Conservation (phyloP, 1,140 invertebrate species). For the Lanistes nyassanus region DNA sequence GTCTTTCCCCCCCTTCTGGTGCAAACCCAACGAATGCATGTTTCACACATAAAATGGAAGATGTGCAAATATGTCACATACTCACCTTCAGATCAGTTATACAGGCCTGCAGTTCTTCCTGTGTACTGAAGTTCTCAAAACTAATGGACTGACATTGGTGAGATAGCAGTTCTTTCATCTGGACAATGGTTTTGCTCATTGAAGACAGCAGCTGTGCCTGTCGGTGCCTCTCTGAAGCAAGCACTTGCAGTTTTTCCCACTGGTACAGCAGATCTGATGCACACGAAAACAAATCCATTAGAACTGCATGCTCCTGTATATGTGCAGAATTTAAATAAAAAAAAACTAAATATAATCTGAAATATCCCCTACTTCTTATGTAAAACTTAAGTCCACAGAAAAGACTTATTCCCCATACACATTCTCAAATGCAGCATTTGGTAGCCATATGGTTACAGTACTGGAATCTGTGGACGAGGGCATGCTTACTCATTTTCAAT, state of each 20-base stretch:
- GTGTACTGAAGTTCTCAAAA: conserved; percentile 42
- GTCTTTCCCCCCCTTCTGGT: too few species aligned
- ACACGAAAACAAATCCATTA: neutral
- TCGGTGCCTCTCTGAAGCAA: conserved; percentile 70
- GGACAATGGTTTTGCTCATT: conserved; percentile 69
- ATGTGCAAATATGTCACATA: conserved; percentile 12
- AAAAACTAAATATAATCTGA: too few species aligned
- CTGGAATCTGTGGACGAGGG: too few species aligned
- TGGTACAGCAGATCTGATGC: conserved; percentile 71
- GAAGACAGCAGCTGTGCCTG: conserved; percentile 57
- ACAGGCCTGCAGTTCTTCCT: conserved; percentile 67
- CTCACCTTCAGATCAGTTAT: conserved; percentile 71
- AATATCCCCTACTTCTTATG: too few species aligned
- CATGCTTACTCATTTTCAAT: too few species aligned
- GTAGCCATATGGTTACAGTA: too few species aligned
- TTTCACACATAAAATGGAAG: conserved; percentile 23
- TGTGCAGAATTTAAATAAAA: too few species aligned
- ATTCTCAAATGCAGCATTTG: too few species aligned
- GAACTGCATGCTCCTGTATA: neutral
- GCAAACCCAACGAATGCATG: neutral
- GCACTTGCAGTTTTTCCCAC: conserved; percentile 71
- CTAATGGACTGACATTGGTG: conserved; percentile 47
- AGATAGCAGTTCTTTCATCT: conserved; percentile 57
- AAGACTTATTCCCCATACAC: neutral
- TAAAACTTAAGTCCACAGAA: neutral